Percentiles rank a stretch among this genome's conserved stretches.
These are phyloP conservation scores for Spea bombifrons DNA, from an alignment of 2,113 vertebrate genomes.

Conservation along the genomic window DNA sequence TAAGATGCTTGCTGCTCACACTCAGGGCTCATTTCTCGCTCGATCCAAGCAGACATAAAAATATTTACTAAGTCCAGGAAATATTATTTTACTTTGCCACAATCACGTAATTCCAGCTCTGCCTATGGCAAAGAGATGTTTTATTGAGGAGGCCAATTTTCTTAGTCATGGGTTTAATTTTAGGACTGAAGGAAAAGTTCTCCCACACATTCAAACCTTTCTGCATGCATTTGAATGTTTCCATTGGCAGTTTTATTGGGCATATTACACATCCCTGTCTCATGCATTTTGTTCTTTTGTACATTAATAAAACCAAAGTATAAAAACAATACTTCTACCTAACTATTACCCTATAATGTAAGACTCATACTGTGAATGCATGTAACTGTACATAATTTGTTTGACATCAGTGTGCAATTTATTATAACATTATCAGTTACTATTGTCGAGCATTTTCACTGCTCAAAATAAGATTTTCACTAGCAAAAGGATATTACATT, in stretches of 20 bases:
- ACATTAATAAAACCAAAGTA: not conserved
- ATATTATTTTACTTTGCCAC: constrained; percentile 31
- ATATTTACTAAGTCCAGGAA: not conserved
- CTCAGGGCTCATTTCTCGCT: no score
- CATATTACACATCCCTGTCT: not conserved
- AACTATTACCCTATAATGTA: no score
- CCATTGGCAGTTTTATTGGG: constrained; percentile 22
- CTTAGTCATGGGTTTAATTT: constrained; percentile 39
- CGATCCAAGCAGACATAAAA: no score
- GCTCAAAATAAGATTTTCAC: no score
- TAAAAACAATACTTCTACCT: not conserved
- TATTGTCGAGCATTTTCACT: no score
- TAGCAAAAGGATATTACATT: no score
- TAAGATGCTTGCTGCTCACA: no score
- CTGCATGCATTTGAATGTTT: constrained; percentile 17
- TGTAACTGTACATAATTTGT: not conserved
- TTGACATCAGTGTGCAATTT: no score
- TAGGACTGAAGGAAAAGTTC: constrained; percentile 24
- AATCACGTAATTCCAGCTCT: constrained; percentile 24
- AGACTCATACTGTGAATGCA: no score
- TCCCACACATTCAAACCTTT: constrained; percentile 29
- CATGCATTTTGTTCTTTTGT: constrained; percentile 1
- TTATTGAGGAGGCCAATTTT: constrained; percentile 23
- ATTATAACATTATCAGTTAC: no score
- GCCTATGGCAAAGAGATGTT: constrained; percentile 22